Evolutionary conservation across 2,888 invertebrate species (phyloP).

Genomic region (Diplolepis rosae): DNA sequence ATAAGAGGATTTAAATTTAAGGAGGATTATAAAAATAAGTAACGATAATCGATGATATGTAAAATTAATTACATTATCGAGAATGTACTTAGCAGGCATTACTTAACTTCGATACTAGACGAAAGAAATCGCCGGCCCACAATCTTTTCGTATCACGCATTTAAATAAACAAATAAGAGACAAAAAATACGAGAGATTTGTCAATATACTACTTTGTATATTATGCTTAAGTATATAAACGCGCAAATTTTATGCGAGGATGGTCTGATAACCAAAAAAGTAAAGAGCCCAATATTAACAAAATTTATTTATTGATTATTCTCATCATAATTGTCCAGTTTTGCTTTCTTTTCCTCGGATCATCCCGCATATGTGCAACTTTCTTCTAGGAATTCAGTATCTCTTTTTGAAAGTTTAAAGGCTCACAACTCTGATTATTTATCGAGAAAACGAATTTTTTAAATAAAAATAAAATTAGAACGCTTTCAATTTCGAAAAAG

Average conservation of each 20-base stretch:
- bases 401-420: background rate
- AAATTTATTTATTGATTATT: background rate
- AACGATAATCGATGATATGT: conserved; percentile 9
- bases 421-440: background rate
- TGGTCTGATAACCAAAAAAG: background rate
- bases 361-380: conserved; percentile 6
- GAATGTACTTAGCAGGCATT: conserved; percentile 9
- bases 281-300: background rate
- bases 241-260: conserved; percentile 3
- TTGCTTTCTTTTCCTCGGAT: background rate
- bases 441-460: background rate
- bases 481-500: background rate
- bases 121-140: conserved; percentile 9
- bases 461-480: background rate
- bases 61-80: conserved; percentile 10
- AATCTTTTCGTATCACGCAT: conserved; percentile 21
- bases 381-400: conserved; percentile 5
- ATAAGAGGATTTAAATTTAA: conserved; percentile 5
- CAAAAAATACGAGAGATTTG: conserved; percentile 6
- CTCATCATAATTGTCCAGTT: background rate
- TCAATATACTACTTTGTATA: conserved; percentile 19
- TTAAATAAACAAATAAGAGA: conserved; percentile 20
- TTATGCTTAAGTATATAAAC: conserved; percentile 19
- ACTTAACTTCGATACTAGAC: conserved; percentile 8
- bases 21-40: conserved; percentile 10